These are phyloP conservation scores for Galagoides demidoff DNA, from an alignment of 2,797 vertebrate species.

Conservation along the genomic window DNA sequence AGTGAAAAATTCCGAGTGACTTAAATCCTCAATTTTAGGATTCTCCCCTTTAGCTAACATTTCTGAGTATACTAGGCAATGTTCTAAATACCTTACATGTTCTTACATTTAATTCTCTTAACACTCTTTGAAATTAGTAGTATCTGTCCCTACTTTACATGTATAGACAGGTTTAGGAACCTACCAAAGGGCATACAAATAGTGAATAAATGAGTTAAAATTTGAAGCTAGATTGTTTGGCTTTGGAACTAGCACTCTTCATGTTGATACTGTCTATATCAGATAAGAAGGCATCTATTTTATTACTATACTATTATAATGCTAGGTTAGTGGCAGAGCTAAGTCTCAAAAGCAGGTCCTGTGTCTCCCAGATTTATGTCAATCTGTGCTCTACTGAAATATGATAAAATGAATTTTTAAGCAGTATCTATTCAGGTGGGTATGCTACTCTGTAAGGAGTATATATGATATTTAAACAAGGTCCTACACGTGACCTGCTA, in stretches of 20 bases:
- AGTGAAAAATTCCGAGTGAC: background rate
- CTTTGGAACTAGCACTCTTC: background rate
- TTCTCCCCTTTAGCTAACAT: background rate
- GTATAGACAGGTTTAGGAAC: background rate
- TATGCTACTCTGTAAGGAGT: conserved; percentile 25
- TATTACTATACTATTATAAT: background rate
- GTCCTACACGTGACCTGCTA: background rate
- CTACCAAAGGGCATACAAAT: background rate
- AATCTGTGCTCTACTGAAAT: background rate
- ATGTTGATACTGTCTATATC: background rate
- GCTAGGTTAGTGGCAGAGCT: background rate
- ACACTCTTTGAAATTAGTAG: conserved; percentile 2
- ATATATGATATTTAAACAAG: conserved; percentile 11
- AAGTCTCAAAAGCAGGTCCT: background rate
- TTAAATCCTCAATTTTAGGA: background rate
- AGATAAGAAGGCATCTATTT: background rate
- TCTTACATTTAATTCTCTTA: background rate
- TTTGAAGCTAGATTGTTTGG: background rate
- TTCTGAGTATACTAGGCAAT: conserved; percentile 4
- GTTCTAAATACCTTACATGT: background rate
- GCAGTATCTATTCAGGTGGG: background rate
- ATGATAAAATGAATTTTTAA: background rate
- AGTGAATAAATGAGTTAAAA: background rate
- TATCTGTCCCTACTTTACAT: background rate
- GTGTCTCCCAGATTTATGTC: background rate